phyloP scores from a whole-genome alignment of 1,140 invertebrate genomes.

The Drosophila suzukii region DNA sequence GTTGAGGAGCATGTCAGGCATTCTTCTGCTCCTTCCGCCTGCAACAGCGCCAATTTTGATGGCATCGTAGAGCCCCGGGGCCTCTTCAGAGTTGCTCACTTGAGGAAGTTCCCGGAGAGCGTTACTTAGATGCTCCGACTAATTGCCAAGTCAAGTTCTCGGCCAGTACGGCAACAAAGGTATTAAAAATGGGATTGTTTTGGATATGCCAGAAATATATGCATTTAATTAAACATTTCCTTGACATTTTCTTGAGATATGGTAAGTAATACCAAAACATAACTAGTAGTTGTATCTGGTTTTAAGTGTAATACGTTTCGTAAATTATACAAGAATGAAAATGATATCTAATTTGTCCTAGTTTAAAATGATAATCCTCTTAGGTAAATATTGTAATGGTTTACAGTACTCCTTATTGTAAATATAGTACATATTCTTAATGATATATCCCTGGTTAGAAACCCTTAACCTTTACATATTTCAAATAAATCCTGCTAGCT shows the following conservation, averaged over 20 bases:
- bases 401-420: no score
- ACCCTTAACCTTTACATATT: no score
- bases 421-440: no score
- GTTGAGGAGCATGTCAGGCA: constrained; percentile 54
- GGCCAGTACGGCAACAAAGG: constrained; percentile 3
- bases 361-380: no score
- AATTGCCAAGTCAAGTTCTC: constrained; percentile 54
- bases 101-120: constrained; percentile 34
- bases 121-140: constrained; percentile 46
- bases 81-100: constrained; percentile 55
- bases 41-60: constrained; percentile 44
- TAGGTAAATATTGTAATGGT: no score
- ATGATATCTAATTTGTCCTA: no score
- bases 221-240: background rate
- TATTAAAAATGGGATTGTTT: background rate
- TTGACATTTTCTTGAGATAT: background rate
- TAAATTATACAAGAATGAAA: no score
- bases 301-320: no score
- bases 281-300: no score
- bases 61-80: constrained; percentile 23
- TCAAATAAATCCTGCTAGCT: background rate
- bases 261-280: no score
- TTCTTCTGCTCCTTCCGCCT: constrained; percentile 33
- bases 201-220: background rate
- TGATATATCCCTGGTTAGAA: no score